These are phyloP conservation scores for Chaetorhynchus papuensis DNA, from an alignment of 2,113 vertebrate species.

Conservation along the genomic window DNA sequence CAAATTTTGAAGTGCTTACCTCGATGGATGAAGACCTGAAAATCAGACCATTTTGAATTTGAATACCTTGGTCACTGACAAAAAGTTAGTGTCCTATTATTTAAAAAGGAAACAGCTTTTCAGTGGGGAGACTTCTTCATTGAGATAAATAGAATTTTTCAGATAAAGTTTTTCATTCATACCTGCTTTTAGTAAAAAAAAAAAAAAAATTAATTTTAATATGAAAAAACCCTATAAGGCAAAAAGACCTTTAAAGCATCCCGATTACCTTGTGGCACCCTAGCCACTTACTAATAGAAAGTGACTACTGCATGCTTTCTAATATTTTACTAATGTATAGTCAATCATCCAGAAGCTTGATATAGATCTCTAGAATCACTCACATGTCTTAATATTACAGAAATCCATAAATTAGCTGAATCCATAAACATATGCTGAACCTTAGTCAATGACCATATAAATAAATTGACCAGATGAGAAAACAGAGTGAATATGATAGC, in stretches of 20 bases:
- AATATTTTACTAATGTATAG: not conserved
- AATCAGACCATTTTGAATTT: not conserved
- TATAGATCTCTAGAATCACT: not conserved
- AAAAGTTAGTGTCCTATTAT: not conserved
- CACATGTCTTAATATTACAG: not conserved
- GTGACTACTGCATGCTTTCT: not conserved
- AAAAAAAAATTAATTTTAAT: not conserved
- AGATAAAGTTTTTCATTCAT: not conserved
- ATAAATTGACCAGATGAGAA: not conserved
- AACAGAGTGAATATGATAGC: not conserved
- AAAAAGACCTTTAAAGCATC: not conserved
- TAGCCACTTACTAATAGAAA: not conserved
- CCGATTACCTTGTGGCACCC: not conserved
- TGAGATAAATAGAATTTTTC: not conserved
- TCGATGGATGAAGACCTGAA: not conserved
- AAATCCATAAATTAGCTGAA: not conserved
- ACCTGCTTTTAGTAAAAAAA: not conserved
- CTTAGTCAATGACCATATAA: not conserved
- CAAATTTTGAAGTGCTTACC: not conserved
- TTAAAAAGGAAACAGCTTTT: not conserved
- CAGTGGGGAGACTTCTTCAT: not conserved
- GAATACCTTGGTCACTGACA: not conserved
- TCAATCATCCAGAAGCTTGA: not conserved
- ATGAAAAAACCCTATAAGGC: rapidly evolving
- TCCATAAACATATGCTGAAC: not conserved